phyloP scores from a whole-genome alignment of 2,888 invertebrate species.

The Orthosia gracilis region DNA sequence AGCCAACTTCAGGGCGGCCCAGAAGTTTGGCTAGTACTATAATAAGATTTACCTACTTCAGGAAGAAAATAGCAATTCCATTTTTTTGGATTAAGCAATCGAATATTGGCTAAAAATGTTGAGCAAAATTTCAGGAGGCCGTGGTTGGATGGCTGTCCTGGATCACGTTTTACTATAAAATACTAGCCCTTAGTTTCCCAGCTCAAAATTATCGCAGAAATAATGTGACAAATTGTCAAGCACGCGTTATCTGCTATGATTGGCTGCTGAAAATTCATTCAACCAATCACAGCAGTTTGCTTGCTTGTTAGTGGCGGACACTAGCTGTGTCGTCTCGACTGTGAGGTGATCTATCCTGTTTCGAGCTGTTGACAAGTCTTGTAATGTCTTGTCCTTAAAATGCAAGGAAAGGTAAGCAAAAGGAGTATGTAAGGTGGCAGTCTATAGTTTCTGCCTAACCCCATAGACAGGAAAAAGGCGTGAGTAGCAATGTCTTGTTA shows the following conservation, averaged over 20 bases:
- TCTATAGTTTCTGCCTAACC: background rate
- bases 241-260: too few species aligned
- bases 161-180: too few species aligned
- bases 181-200: too few species aligned
- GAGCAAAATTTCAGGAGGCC: constrained; percentile 2
- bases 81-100: background rate
- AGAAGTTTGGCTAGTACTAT: too few species aligned
- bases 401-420: background rate
- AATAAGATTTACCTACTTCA: background rate
- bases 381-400: background rate
- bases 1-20: too few species aligned
- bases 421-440: background rate
- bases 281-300: too few species aligned
- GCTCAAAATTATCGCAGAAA: too few species aligned
- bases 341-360: background rate
- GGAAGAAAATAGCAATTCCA: background rate
- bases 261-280: too few species aligned
- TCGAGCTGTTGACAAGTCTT: background rate
- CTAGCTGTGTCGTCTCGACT: background rate
- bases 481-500: background rate
- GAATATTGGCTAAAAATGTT: background rate
- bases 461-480: background rate
- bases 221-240: too few species aligned
- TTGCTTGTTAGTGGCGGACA: background rate
- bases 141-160: background rate